Conservation (phyloP, 2,888 invertebrate genomes). For the Noctua janthe region DNA sequence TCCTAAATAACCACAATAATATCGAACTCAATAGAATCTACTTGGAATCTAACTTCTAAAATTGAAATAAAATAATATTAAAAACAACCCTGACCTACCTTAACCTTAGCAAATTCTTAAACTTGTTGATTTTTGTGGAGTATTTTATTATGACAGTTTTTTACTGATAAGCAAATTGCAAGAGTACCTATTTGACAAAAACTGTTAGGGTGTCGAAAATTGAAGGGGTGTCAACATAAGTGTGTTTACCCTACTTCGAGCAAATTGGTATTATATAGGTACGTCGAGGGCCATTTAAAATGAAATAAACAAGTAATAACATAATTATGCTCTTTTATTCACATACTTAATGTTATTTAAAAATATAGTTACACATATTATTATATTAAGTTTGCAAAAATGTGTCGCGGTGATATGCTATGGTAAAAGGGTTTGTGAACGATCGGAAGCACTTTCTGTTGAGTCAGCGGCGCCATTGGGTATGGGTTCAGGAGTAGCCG, state of each 20-base stretch:
- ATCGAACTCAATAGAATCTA: no score
- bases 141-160: no score
- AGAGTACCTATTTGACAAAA: no score
- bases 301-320: constrained; percentile 45
- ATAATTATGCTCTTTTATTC: constrained; percentile 66
- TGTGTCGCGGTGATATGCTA: constrained; percentile 74
- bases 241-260: neutral
- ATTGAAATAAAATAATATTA: no score
- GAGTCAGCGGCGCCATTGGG: constrained; percentile 84
- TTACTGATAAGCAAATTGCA: no score
- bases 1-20: no score
- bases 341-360: constrained; percentile 59
- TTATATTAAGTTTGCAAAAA: constrained; percentile 56
- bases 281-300: neutral
- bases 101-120: no score
- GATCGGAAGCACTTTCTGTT: constrained; percentile 81
- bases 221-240: neutral
- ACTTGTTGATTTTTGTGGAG: no score
- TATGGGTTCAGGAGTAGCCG: constrained; percentile 78
- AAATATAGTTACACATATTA: constrained; percentile 66
- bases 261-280: no score
- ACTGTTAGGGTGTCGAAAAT: no score
- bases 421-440: constrained; percentile 78
- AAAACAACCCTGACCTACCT: no score
- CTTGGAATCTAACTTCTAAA: no score